phyloP scores from a whole-genome alignment of 2,888 invertebrate species.

The Lutraria lutraria region DNA sequence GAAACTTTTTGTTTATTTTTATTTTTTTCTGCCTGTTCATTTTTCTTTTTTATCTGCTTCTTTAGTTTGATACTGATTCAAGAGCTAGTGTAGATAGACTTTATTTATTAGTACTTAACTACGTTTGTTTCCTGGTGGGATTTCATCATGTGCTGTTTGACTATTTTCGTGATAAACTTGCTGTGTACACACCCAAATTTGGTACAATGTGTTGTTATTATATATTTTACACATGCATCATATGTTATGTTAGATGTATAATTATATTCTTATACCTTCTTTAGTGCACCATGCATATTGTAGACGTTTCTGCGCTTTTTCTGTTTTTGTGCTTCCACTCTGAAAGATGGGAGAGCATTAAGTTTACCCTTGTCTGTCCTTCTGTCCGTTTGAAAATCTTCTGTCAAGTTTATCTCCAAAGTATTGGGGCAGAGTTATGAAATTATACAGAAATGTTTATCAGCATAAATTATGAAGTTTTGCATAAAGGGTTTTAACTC shows the following conservation, averaged over 20 bases:
- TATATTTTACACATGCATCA: conserved; percentile 1
- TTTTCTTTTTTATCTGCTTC: not conserved
- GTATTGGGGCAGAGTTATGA: no score
- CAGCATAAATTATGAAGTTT: no score
- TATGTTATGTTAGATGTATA: not conserved
- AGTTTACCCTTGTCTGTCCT: no score
- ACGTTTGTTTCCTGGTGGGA: not conserved
- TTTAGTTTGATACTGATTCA: not conserved
- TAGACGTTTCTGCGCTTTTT: not conserved
- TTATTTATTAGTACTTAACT: not conserved
- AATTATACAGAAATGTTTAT: no score
- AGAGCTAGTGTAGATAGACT: not conserved
- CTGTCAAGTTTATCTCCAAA: no score
- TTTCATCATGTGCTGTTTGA: not conserved
- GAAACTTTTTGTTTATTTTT: not conserved
- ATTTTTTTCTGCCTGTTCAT: not conserved
- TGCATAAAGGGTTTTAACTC: no score
- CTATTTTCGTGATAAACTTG: not conserved
- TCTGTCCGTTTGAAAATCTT: no score
- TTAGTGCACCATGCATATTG: not conserved
- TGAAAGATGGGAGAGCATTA: no score
- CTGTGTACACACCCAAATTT: conserved; percentile 19
- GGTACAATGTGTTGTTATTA: conserved; percentile 20
- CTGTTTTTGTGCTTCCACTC: not conserved
- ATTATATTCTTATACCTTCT: not conserved